phyloP scores from a whole-genome alignment of 1,140 invertebrate genomes.

The Euglossa dilemma region DNA sequence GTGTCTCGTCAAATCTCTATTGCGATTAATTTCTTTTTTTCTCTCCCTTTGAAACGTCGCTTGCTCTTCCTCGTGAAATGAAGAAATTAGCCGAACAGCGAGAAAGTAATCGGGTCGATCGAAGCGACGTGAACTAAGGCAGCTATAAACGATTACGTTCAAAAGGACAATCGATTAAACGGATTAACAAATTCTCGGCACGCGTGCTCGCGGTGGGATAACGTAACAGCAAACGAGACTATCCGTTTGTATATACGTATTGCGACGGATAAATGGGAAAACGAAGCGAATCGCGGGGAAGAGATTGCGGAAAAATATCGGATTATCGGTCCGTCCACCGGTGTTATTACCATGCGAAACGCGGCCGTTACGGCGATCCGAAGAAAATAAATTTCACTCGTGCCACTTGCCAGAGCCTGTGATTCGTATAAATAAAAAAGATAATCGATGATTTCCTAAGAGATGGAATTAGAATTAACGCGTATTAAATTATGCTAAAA shows the following conservation, averaged over 20 bases:
- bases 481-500: slow-evolving; percentile 54
- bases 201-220: neutral
- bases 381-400: neutral
- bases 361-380: too few species aligned
- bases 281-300: neutral
- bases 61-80: neutral
- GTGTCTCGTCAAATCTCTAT: neutral
- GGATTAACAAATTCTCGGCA: neutral
- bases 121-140: neutral
- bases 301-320: neutral
- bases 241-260: neutral
- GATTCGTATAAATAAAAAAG: neutral
- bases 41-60: neutral
- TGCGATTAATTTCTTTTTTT: neutral
- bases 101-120: neutral
- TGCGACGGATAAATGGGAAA: neutral
- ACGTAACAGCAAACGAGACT: neutral
- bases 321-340: too few species aligned
- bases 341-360: neutral
- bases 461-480: slow-evolving; percentile 67
- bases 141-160: neutral
- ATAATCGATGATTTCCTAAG: slow-evolving; percentile 16
- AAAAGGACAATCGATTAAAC: neutral
- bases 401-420: neutral
- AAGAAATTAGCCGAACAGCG: neutral